Base-by-base conservation (phyloP, 2,113 vertebrate genomes). In the Pomatorhinus ruficollis region DNA sequence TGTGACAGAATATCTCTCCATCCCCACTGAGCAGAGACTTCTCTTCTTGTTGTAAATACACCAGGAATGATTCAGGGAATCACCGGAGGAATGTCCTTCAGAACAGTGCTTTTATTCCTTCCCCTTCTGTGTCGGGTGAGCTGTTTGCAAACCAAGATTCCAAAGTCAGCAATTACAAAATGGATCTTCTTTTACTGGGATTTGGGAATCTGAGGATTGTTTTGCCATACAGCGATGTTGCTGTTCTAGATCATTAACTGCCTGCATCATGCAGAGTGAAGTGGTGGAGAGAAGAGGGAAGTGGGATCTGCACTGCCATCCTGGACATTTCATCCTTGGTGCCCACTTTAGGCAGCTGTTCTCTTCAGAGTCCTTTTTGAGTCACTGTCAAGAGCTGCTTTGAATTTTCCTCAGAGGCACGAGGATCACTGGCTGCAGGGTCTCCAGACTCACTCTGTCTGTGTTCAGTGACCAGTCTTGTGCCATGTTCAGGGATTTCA, bases 371-470 rank as follows among this genome's bases (percentile, higher is more conserved):
- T 66, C 60, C 39, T 93, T 91, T 86, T 59, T 50, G 35, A 87
- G 69, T 78, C 64, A n/a, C 65, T 59, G 27, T 50, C 77, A 57
- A 45, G 53, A 84, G 69, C 61, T 60, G 72, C 64, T 82, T 47
- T 35, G 60, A 70, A 3, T 50, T 77, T 64, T 52, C 47, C 56
- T 82, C 1, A 1, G 7, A 13, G 2, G 7, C 40, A 25, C 2
- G 2, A 6, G 47, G 45, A 83, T 37, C 42, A 5, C 0, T 3
- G 52, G 28, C 83, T 44, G 56, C n/a, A 75, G 40, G 19, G 22
- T 61, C 69, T 42, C 31, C 28, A 21, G 50, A 3, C n/a, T 39
- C 0, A 0, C 22, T 44, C 52, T 0, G 0, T 44, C 45, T 0
- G 0, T 24, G 42, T 27, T 70, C 0, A 3, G 4, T 50, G 45